These are phyloP conservation scores for Teleopsis dalmanni DNA, from an alignment of 1,140 invertebrate genomes.

Conservation along the genomic window DNA sequence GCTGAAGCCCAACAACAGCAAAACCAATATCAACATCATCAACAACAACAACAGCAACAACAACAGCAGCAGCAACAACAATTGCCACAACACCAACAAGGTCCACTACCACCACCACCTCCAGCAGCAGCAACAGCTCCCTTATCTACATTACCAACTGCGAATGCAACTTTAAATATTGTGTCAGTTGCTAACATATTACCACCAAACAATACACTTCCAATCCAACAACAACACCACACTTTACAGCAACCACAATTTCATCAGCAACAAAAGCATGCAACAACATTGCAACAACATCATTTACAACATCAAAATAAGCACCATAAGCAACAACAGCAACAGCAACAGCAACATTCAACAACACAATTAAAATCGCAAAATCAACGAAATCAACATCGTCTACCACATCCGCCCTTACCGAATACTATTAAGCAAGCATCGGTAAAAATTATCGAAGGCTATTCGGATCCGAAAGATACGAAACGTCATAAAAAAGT, in stretches of 20 bases:
- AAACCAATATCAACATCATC: slow-evolving; percentile 23
- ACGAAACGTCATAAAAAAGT: slow-evolving; percentile 38
- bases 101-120: slow-evolving; percentile 9
- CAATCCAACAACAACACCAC: not conserved
- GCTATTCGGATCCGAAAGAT: slow-evolving; percentile 41
- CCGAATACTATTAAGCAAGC: slow-evolving; percentile 39
- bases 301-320: not conserved
- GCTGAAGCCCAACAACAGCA: slow-evolving; percentile 20
- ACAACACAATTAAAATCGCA: slow-evolving; percentile 16
- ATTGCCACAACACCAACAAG: slow-evolving; percentile 10
- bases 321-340: slow-evolving; percentile 17
- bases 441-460: slow-evolving; percentile 40
- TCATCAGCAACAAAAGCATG: too few species aligned
- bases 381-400: slow-evolving; percentile 16
- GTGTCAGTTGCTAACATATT: not conserved
- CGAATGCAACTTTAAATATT: slow-evolving; percentile 1
- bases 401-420: slow-evolving; percentile 20
- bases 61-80: too few species aligned
- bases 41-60: slow-evolving; percentile 19
- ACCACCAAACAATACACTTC: not conserved
- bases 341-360: slow-evolving; percentile 1
- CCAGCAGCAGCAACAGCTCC: slow-evolving; percentile 20
- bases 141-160: slow-evolving; percentile 23
- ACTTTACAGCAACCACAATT: not conserved
- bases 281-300: too few species aligned